Evolutionary conservation across 2,797 vertebrate species (phyloP).

Genomic region (Pteronotus mesoamericanus): DNA sequence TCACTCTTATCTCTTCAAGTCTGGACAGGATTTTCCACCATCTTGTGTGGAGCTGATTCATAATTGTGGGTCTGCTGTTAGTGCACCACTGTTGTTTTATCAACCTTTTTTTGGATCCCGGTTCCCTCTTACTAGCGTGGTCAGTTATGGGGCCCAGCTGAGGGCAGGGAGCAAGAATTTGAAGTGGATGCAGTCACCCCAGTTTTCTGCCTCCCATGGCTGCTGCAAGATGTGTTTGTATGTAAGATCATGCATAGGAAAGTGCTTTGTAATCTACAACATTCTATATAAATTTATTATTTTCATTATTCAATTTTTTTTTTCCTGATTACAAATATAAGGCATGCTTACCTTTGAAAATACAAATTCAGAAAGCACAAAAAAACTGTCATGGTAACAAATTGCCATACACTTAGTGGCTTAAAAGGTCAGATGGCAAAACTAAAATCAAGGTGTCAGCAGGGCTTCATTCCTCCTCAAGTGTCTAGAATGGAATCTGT

Average conservation of each 20-base stretch:
- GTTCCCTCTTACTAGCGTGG: neutral
- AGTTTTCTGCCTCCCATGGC: neutral
- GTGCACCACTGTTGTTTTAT: neutral
- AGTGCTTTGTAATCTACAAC: neutral
- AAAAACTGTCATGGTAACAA: neutral
- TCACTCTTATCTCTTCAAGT: neutral
- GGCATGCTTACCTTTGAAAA: constrained; percentile 33
- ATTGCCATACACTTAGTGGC: neutral
- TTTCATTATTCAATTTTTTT: neutral
- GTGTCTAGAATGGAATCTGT: neutral
- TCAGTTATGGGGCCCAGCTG: neutral
- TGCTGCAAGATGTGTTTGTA: neutral
- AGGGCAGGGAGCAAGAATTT: neutral
- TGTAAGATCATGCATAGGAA: neutral
- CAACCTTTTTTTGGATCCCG: neutral
- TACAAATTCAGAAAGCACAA: constrained; percentile 2
- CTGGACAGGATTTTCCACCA: neutral
- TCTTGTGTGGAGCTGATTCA: neutral
- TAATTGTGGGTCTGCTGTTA: neutral
- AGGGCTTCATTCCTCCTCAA: neutral
- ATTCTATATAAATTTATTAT: neutral
- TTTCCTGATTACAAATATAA: constrained; percentile 4
- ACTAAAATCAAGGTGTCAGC: neutral
- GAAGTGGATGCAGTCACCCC: neutral
- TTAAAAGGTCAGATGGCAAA: neutral